These are phyloP conservation scores for Sialia sialis DNA, from an alignment of 2,113 vertebrate genomes.

Conservation along the genomic window DNA sequence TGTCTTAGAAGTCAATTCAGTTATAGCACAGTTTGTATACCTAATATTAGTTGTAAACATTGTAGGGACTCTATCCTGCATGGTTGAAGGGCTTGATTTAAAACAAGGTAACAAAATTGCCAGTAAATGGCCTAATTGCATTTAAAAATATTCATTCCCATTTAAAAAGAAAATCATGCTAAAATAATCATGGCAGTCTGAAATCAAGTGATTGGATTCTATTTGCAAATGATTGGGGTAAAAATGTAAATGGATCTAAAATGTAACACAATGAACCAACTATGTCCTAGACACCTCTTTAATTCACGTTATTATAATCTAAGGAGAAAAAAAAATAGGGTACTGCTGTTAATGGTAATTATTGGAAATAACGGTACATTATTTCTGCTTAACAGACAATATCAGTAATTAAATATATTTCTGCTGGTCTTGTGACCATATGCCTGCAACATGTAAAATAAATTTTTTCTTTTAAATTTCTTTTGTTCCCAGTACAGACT, in stretches of 20 bases:
- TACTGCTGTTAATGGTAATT: slow-evolving; percentile 29
- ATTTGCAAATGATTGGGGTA: background rate
- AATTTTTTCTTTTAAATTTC: slow-evolving; percentile 59
- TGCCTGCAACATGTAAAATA: slow-evolving; percentile 78
- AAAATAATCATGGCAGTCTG: background rate
- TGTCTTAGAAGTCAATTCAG: background rate
- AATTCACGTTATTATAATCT: slow-evolving; percentile 28
- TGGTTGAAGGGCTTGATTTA: background rate
- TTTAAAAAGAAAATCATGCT: background rate
- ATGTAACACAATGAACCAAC: background rate
- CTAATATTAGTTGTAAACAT: background rate
- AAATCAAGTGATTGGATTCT: background rate
- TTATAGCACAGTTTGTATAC: background rate
- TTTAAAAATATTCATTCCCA: background rate
- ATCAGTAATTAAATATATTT: slow-evolving; percentile 81
- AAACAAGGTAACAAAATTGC: background rate
- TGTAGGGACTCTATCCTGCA: background rate
- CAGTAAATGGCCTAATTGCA: background rate
- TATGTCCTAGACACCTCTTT: background rate
- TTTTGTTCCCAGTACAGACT: slow-evolving; percentile 78
- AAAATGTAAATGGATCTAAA: background rate
- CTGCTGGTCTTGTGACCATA: slow-evolving; percentile 77
- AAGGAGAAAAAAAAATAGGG: slow-evolving; percentile 49
- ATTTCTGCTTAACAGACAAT: slow-evolving; percentile 58
- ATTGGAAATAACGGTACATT: background rate